Conservation (phyloP, 2,888 invertebrate species). For the Adelognathus sp. region DNA sequence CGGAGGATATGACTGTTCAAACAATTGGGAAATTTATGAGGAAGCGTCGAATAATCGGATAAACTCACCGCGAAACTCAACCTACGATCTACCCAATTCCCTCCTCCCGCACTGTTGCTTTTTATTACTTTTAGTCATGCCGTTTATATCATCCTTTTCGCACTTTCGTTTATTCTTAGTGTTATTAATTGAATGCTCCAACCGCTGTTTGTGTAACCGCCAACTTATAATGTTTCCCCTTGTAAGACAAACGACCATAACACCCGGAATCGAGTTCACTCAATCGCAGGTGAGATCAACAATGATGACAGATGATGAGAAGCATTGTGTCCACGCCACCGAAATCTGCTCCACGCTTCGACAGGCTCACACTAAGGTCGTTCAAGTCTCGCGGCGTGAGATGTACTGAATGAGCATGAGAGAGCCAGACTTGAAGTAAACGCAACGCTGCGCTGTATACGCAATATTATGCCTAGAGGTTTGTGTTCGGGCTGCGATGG, state of each 20-base stretch:
- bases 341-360: background rate
- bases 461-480: slow-evolving; percentile 9
- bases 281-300: background rate
- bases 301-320: background rate
- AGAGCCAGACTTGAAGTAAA: slow-evolving; percentile 63
- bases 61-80: background rate
- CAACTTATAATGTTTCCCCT: background rate
- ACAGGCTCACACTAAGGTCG: slow-evolving; percentile 41
- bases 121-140: background rate
- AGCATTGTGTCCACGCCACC: background rate
- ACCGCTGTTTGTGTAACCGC: no score
- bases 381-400: slow-evolving; percentile 70
- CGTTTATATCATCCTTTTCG: background rate
- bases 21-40: no score
- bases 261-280: no score
- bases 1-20: no score
- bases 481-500: slow-evolving; percentile 46
- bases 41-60: background rate
- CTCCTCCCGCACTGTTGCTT: no score
- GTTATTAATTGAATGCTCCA: no score
- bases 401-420: slow-evolving; percentile 71
- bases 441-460: slow-evolving; percentile 66
- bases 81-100: background rate
- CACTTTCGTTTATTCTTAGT: background rate
- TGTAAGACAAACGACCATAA: background rate